phyloP scores from a whole-genome alignment of 2,113 vertebrate species.

The Tautogolabrus adspersus region DNA sequence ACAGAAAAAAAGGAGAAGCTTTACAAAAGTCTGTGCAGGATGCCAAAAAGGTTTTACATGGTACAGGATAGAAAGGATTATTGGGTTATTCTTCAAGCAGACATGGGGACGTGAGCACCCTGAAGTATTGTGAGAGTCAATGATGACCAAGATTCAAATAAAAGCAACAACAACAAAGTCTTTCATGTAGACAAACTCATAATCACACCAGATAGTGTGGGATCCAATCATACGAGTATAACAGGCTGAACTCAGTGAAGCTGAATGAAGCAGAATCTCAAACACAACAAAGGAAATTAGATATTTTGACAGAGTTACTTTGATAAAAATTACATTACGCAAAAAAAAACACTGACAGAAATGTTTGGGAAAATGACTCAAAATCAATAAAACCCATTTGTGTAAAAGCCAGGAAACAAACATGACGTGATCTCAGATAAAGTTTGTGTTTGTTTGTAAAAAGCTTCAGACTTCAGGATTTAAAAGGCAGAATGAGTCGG shows the following conservation, averaged over 20 bases:
- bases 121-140: constrained; percentile 60
- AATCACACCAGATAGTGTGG: not conserved
- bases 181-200: constrained; percentile 11
- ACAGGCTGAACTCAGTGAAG: too few relatives aligned
- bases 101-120: constrained; percentile 15
- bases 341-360: too few relatives aligned
- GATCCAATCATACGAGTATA: too few relatives aligned
- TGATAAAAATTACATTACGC: too few relatives aligned
- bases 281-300: too few relatives aligned
- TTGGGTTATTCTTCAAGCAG: constrained; percentile 41
- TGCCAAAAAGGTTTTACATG: constrained; percentile 45
- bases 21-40: constrained; percentile 73
- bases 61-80: constrained; percentile 38
- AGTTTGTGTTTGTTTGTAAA: too few relatives aligned
- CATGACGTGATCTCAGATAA: too few relatives aligned
- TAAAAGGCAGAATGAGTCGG: not conserved
- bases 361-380: too few relatives aligned
- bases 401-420: not conserved
- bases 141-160: constrained; percentile 8
- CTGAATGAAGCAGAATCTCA: too few relatives aligned
- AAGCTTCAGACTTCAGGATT: too few relatives aligned
- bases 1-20: constrained; percentile 65
- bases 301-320: too few relatives aligned
- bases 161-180: not conserved
- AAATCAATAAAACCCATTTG: not conserved